A percentile compares a stretch with the other conserved stretches of the same genome.
Evolutionary conservation across 2,797 vertebrate genomes (phyloP).

Genomic region (Darevskia nairensis): DNA sequence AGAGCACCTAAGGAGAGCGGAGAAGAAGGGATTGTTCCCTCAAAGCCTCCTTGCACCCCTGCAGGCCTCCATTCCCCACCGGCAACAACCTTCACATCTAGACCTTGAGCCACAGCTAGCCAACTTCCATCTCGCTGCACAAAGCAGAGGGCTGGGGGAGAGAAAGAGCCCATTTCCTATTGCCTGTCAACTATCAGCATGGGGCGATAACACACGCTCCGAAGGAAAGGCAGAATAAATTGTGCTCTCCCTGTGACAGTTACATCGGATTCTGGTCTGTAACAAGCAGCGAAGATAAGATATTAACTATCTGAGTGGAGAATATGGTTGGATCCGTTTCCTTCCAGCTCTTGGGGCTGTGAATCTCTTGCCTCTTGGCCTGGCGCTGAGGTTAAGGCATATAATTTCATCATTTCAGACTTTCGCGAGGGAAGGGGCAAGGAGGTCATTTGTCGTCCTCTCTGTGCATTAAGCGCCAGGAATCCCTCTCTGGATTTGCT

Average conservation of each 20-base stretch:
- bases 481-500: too few species aligned
- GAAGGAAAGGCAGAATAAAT: not conserved
- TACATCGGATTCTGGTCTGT: slow-evolving; percentile 1
- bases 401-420: not conserved
- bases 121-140: too few species aligned
- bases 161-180: not conserved
- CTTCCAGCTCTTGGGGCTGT: not conserved
- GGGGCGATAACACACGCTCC: not conserved
- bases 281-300: slow-evolving; percentile 10
- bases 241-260: slow-evolving; percentile 16
- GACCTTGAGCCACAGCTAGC: not conserved
- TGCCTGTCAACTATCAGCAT: not conserved
- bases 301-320: not conserved
- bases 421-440: not conserved
- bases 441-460: not conserved
- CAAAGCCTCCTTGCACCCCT: not conserved
- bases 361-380: not conserved
- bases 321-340: not conserved
- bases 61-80: not conserved
- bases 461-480: not conserved
- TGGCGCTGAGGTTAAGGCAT: not conserved
- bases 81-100: not conserved
- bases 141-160: too few species aligned
- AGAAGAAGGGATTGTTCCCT: too few species aligned
- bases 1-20: not conserved